Base-by-base conservation (phyloP, 1,140 invertebrate genomes). In the Trichoplusia ni region DNA sequence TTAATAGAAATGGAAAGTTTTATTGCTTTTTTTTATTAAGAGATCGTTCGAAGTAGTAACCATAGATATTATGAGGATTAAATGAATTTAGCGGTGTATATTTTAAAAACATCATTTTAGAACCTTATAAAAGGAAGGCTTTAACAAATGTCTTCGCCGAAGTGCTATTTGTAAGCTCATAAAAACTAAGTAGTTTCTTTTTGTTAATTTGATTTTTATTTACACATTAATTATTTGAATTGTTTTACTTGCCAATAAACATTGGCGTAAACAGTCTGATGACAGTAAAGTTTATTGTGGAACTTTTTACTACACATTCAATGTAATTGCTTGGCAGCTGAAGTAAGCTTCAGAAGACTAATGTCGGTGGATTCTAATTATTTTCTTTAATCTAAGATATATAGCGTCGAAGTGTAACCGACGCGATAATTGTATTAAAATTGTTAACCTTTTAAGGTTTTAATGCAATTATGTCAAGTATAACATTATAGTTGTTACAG, bases 311-410 rank as follows among this genome's bases (percentile, higher is more conserved):
- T 14, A 47, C 44, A 47, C 44, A 47, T 9, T 33, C n/a, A 31
- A 11, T 14, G 13, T 47, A 47, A 47, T 47, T 47, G 25, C 25
- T 23, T 29, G 23, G 25, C 47, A 51, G 47, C 29, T 51, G 47
- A 16, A 33, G 16, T 21, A 16, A 9, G 35, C n/a, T 51, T 19
- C 16, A 2, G 35, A 51, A 33, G 29, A 51, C 27, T 51, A 51
- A 51, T 51, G 47, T 35, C 11, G 2, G 47, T 5, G 29, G 16
- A 51, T 51, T 7, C 29, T 29, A 51, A 51, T 51, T 51, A 51
- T 35, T 51, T 51, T 51, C 47, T 51, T 33, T 29, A 51, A 35
- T 51, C 27, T 35, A 33, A 51, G 47, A 51, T 51, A 51, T 33
- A 51, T 21, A 33, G 14, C 29, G 21, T 33, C 14, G 33, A 31